Evolutionary conservation across 2,888 invertebrate genomes (phyloP).

Genomic region (Cantharis flavilabris): DNA sequence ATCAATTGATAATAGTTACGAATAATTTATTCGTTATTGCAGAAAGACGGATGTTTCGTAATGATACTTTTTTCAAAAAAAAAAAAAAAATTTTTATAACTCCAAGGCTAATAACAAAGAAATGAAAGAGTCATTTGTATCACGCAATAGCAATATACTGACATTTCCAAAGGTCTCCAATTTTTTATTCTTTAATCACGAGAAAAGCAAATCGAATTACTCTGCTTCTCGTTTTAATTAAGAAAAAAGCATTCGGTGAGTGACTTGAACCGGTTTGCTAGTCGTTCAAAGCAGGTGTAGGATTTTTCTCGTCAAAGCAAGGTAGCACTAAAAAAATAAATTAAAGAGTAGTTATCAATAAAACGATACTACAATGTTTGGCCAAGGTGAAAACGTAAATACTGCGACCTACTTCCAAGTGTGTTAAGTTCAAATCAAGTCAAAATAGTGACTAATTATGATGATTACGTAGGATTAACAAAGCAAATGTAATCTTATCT

Average conservation of each 20-base stretch:
- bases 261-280: constrained; percentile 12
- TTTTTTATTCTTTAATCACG: not conserved
- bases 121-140: not conserved
- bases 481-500: constrained; percentile 7
- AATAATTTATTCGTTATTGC: not conserved
- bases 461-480: not conserved
- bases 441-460: constrained; percentile 11
- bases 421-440: constrained; percentile 10
- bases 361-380: not conserved
- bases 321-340: not conserved
- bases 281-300: constrained; percentile 6
- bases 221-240: not conserved
- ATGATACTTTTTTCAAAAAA: not conserved
- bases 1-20: not conserved
- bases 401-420: constrained; percentile 3
- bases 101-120: not conserved
- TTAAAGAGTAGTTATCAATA: not conserved
- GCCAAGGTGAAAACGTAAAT: constrained; percentile 1
- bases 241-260: not conserved
- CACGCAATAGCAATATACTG: constrained; percentile 10
- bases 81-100: not conserved
- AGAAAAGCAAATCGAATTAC: not conserved
- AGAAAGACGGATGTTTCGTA: not conserved
- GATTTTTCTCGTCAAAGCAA: constrained; percentile 6
- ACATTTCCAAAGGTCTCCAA: constrained; percentile 7